Conservation (phyloP, 2,113 vertebrate genomes). For the Pterocles orientalis region DNA sequence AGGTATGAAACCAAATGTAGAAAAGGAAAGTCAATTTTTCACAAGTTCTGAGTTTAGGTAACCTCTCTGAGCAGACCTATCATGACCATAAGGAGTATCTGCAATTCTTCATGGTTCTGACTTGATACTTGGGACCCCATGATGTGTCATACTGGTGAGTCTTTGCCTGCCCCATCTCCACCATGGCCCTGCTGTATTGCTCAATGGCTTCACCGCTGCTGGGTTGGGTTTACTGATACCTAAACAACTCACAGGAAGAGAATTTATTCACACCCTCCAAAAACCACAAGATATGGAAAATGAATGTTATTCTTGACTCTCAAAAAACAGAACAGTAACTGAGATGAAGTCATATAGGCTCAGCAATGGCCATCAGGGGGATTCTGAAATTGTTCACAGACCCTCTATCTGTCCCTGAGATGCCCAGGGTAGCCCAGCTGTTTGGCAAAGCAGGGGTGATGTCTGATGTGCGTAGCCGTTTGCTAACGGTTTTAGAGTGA, state of each 20-base stretch:
- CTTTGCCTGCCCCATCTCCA: background rate
- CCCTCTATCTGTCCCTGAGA: slow-evolving; percentile 4
- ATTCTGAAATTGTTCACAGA: slow-evolving; percentile 55
- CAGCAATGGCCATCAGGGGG: slow-evolving; percentile 57
- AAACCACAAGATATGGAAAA: slow-evolving; percentile 76
- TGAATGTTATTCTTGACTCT: slow-evolving; percentile 69
- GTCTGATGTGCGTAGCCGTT: background rate
- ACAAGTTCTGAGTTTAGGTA: background rate
- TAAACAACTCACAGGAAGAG: slow-evolving; percentile 62
- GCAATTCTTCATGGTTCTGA: background rate
- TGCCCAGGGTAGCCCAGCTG: slow-evolving; percentile 44
- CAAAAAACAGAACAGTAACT: slow-evolving; percentile 54
- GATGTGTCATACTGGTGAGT: background rate
- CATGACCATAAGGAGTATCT: background rate
- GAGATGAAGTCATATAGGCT: slow-evolving; percentile 74
- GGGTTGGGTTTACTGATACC: slow-evolving; percentile 50
- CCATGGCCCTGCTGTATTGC: background rate
- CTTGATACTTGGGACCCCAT: background rate
- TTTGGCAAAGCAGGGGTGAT: background rate
- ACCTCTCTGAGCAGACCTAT: background rate
- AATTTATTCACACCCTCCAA: slow-evolving; percentile 73
- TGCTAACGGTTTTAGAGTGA: background rate
- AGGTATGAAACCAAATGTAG: fast-evolving
- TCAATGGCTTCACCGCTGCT: background rate
- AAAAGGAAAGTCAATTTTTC: background rate